A percentile compares a stretch with the other conserved stretches of the same genome.
Conservation (phyloP, 2,888 invertebrate species). For the Netelia melanura region DNA sequence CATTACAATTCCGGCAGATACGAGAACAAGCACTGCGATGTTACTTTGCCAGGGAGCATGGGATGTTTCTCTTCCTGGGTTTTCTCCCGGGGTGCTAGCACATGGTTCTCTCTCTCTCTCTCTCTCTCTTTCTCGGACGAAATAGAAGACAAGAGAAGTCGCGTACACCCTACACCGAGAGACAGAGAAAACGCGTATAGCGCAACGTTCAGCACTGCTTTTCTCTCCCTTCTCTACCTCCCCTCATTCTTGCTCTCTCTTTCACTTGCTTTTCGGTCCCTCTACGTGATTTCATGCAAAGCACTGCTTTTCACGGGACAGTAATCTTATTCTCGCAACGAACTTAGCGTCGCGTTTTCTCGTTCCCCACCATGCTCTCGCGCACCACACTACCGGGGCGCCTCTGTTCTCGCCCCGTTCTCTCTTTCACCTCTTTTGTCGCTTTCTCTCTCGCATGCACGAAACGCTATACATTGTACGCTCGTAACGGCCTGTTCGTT, state of each 20-base stretch:
- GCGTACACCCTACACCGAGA: constrained; percentile 39
- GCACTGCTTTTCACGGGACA: constrained; percentile 79
- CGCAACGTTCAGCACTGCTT: constrained; percentile 54
- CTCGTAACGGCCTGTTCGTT: constrained; percentile 55
- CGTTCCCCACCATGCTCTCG: constrained; percentile 38
- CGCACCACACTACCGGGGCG: constrained; percentile 13
- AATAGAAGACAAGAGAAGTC: constrained; percentile 33
- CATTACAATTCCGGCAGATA: constrained; percentile 6
- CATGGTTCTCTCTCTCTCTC: constrained; percentile 18
- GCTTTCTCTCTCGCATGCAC: constrained; percentile 22
- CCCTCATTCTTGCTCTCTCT: constrained; percentile 20
- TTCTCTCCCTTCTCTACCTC: constrained; percentile 5
- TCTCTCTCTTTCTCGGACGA: constrained; percentile 52
- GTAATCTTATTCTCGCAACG: constrained; percentile 81
- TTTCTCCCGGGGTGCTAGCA: constrained; percentile 37
- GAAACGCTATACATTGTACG: constrained; percentile 11
- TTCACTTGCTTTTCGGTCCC: constrained; percentile 44
- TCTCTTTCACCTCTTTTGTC: constrained; percentile 38
- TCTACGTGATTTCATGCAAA: constrained; percentile 77
- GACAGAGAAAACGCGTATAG: constrained; percentile 23
- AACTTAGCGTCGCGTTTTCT: constrained; percentile 74
- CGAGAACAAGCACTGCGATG: background rate
- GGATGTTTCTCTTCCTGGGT: constrained; percentile 38
- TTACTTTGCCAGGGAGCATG: constrained; percentile 33
- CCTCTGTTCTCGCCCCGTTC: constrained; percentile 38